Evolutionary conservation across 2,888 invertebrate genomes (phyloP).

Genomic region (Polia nebulosa): DNA sequence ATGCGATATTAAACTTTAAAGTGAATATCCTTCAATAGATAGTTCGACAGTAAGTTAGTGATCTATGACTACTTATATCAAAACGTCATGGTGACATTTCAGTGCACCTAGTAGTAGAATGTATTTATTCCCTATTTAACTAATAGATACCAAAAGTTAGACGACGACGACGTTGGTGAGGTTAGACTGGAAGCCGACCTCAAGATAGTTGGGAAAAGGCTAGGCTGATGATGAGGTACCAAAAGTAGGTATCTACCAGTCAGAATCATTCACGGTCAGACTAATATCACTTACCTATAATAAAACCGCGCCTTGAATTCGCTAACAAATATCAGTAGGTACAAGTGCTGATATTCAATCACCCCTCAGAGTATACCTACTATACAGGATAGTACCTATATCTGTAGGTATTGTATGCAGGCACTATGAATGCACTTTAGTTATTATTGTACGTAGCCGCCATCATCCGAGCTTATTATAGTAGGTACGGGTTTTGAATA

Average conservation of each 20-base stretch:
- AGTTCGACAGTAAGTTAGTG: constrained; percentile 17
- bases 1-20: no score
- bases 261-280: background rate
- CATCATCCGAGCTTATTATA: background rate
- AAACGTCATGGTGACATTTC: constrained; percentile 3
- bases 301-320: constrained; percentile 18
- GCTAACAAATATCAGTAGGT: background rate
- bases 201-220: no score
- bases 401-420: background rate
- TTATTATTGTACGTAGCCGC: no score
- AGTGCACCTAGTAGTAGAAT: background rate
- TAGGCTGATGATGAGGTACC: no score
- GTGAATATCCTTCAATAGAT: constrained; percentile 2
- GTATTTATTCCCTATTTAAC: background rate
- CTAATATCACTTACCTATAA: constrained; percentile 12
- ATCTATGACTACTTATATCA: background rate
- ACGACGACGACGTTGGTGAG: no score
- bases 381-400: no score
- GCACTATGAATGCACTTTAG: background rate
- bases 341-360: background rate
- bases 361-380: no score
- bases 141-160: no score
- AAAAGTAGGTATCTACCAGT: no score
- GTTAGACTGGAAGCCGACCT: no score
- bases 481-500: background rate